Base-by-base conservation (phyloP, 2,888 invertebrate genomes). In the Liodrosophila aerea region DNA sequence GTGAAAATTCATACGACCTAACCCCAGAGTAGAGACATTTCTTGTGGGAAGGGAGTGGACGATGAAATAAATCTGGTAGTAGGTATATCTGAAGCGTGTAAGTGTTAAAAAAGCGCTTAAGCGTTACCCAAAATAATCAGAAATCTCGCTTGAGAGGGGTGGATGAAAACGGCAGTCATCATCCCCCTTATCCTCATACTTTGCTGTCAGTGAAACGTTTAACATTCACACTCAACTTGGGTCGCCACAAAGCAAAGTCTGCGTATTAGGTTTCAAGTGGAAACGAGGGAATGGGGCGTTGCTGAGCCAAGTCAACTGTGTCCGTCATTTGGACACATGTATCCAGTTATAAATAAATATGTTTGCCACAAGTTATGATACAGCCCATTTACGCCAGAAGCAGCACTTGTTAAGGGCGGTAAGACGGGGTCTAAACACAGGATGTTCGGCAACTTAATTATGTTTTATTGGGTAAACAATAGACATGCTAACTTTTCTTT, bases 51-150 rank as follows among this genome's bases (percentile, higher is more conserved):
- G 37, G 45, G 52, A n/a, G 27, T 40, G 39, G 43, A 18, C 9
- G 13, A 15, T 44, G 33, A 44, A 52, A 76, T 82, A 78, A 82
- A 85, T 85, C 85, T 76, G 80, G 43, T 49, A 46, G 50, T 53
- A 41, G 52, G 45, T 65, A 56, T 50, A 62, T 39, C 54, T 59
- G 70, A 83, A 76, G 83, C 82, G 78, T 85, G 80, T 88, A 87
- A 88, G 87, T 88, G 88, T 87, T 85, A 86, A 80, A 74, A 83
- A 86, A 87, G 74, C 85, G 86, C 74, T 87, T 81, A 75, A 76
- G 64, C 77, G 68, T 68, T 76, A 73, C 58, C 68, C 71, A 65
- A 83, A 84, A 78, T 84, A 68, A 72, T 70, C 73, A 66, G 49
- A 44, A 52, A 45, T 29, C 34, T 13, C 29, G 61, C 16, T 9